A percentile compares a stretch with the other conserved stretches of the same genome.
Conservation (phyloP, 2,797 vertebrate species). For the Megaceryle alcyon region DNA sequence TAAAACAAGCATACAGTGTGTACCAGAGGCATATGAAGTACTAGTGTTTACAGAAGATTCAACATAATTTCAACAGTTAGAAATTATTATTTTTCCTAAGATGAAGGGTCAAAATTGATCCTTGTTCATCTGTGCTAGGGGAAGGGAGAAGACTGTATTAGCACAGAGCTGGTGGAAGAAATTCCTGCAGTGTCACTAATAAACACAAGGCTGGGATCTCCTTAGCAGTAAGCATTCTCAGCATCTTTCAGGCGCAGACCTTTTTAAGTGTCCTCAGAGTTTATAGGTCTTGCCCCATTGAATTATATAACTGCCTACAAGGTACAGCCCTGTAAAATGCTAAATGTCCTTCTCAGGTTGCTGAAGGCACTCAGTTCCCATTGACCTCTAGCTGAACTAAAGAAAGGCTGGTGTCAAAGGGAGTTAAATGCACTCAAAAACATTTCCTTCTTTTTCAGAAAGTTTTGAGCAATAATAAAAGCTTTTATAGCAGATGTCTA, state of each 20-base stretch:
- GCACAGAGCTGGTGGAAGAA: neutral
- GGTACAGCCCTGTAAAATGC: neutral
- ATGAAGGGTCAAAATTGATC: neutral
- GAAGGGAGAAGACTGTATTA: neutral
- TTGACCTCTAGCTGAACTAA: neutral
- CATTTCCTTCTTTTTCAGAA: neutral
- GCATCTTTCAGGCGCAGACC: neutral
- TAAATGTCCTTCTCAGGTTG: neutral
- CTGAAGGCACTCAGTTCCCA: neutral
- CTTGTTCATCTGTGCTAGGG: neutral
- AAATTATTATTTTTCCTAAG: neutral
- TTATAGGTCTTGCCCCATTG: neutral
- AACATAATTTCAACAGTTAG: neutral
- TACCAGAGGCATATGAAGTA: neutral
- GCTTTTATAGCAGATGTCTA: neutral
- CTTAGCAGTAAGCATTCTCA: neutral
- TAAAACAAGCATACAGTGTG: too few species aligned
- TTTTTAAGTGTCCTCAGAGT: neutral
- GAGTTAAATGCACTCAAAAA: neutral
- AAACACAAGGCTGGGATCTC: neutral
- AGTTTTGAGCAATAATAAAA: neutral
- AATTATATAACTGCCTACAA: neutral
- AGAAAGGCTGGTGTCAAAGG: conserved; percentile 6
- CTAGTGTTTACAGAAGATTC: neutral
- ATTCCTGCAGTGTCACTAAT: neutral